Conservation (phyloP, 2,797 vertebrate genomes). For the Acestrorhynchus altus region DNA sequence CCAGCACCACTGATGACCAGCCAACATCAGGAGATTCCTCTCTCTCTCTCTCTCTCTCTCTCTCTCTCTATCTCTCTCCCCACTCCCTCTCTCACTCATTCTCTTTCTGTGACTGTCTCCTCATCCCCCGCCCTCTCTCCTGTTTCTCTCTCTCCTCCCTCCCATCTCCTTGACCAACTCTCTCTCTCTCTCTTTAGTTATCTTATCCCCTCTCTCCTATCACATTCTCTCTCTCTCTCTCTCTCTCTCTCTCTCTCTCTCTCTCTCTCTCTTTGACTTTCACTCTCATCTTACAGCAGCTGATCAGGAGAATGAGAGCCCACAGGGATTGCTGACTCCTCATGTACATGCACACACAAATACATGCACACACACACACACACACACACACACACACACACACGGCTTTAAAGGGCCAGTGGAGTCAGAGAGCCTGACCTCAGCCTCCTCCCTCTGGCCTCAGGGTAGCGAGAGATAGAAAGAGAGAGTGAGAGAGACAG, state of each 20-base stretch:
- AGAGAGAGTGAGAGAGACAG: slow-evolving; percentile 11
- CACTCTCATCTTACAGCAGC: slow-evolving; percentile 44
- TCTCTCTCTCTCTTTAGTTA: slow-evolving; percentile 27
- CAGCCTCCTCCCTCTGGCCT: slow-evolving; percentile 36
- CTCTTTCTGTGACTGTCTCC: background rate
- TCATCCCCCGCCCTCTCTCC: slow-evolving; percentile 1
- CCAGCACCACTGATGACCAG: slow-evolving; percentile 50
- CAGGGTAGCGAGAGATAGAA: slow-evolving; percentile 15
- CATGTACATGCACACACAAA: background rate
- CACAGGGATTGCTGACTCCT: slow-evolving; percentile 45
- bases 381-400: slow-evolving; percentile 30
- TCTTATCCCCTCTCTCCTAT: slow-evolving; percentile 15
- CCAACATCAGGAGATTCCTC: slow-evolving; percentile 52
- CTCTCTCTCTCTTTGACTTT: slow-evolving; percentile 18
- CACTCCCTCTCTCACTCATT: slow-evolving; percentile 15
- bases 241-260: slow-evolving; percentile 10
- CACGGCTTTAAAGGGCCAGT: slow-evolving; percentile 48
- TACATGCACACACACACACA: slow-evolving; percentile 33
- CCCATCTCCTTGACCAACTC: background rate
- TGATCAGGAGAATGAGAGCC: slow-evolving; percentile 58
- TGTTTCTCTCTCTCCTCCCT: slow-evolving; percentile 6
- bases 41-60: slow-evolving; percentile 19
- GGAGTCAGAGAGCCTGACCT: slow-evolving; percentile 24
- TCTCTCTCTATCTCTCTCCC: slow-evolving; percentile 17
- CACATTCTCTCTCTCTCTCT: slow-evolving; percentile 25